Evolutionary conservation across 53 echinoderm and acorn worm species (phyloP), one percentile per base, ranked within the genome.

Genomic region (Holothuria scabra): DNA sequence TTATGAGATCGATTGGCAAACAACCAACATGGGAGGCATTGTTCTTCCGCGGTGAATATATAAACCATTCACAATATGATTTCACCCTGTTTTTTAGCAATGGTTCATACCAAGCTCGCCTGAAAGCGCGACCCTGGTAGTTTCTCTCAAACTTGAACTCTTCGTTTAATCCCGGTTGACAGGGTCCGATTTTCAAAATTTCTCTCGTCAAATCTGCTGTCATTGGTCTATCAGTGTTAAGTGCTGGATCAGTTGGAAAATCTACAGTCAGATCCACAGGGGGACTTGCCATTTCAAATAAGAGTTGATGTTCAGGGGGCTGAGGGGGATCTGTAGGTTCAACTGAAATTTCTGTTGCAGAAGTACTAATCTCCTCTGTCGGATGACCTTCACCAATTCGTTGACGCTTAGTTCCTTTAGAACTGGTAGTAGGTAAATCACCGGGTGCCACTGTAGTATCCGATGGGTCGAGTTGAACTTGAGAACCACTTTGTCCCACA

Each of bases 241-340:
- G 24, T 60, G 21, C 60, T 21, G 60, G 60, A 60, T 60, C 60
- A n/a, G 60, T 60, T 4, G 60, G 60, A 60, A n/a, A 60, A n/a
- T 60, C 60, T 35, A 35, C 35, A 35, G 35, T 35, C 6, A 35
- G 3, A 6, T 35, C 35, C 35, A 35, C 35, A 6, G 6, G 6
- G 35, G 35, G 6, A 35, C 3, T 35, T 35, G 35, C 6, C 35
- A 35, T 35, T 35, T 35, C 35, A 35, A 35, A 4, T n/a, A n/a
- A n/a, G n/a, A n/a, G n/a, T n/a, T n/a, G n/a, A n/a, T n/a, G n/a
- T 35, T 35, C 35, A 3, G 3, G 3, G 6, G 35, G 35, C 6
- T 35, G 3, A 35, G 35, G 6, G 35, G 35, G 35, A 35, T 35
- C 35, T 6, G 35, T 35, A 35, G 35, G 35, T 35, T 35, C 3